Conservation (phyloP, 2,888 invertebrate species). For the Drosophila peninsularis region DNA sequence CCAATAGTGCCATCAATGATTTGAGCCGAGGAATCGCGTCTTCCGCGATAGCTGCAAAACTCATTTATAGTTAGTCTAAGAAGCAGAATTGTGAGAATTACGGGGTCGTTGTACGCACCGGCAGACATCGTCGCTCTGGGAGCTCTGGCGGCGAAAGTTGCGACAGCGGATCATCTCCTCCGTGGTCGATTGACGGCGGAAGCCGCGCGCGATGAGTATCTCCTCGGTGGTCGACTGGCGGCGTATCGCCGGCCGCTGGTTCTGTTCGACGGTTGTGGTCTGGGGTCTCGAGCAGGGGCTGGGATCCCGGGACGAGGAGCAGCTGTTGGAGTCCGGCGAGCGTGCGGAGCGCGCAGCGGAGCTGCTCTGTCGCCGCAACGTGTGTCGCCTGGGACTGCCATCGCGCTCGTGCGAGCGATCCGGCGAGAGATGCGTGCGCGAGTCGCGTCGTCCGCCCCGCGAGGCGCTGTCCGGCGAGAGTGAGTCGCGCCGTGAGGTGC, state of each 20-base stretch:
- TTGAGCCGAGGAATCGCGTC: slow-evolving; percentile 93
- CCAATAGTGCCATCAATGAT: slow-evolving; percentile 96
- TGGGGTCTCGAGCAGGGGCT: slow-evolving; percentile 90
- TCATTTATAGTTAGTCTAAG: background rate
- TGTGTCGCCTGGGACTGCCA: slow-evolving; percentile 90
- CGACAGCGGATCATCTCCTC: slow-evolving; percentile 97
- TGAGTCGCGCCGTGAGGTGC: slow-evolving; percentile 91
- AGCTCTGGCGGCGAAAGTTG: slow-evolving; percentile 95
- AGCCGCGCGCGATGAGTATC: slow-evolving; percentile 94
- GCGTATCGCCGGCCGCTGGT: slow-evolving; percentile 90
- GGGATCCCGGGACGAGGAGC: slow-evolving; percentile 92
- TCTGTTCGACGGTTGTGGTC: slow-evolving; percentile 86
- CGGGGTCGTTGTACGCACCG: slow-evolving; percentile 72
- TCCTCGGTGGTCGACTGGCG: slow-evolving; percentile 96
- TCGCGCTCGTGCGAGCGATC: slow-evolving; percentile 93
- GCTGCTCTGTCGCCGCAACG: slow-evolving; percentile 92
- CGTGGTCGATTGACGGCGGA: slow-evolving; percentile 94
- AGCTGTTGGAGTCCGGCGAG: slow-evolving; percentile 90
- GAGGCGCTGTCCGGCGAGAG: slow-evolving; percentile 96
- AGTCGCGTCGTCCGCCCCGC: slow-evolving; percentile 88
- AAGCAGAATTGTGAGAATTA: background rate
- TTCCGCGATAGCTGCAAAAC: slow-evolving; percentile 81
- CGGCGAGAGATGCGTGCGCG: slow-evolving; percentile 91
- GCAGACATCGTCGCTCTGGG: slow-evolving; percentile 93
- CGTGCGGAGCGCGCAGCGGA: slow-evolving; percentile 88